Conservation (phyloP, 2,888 invertebrate genomes). For the Keiferia lycopersicella region DNA sequence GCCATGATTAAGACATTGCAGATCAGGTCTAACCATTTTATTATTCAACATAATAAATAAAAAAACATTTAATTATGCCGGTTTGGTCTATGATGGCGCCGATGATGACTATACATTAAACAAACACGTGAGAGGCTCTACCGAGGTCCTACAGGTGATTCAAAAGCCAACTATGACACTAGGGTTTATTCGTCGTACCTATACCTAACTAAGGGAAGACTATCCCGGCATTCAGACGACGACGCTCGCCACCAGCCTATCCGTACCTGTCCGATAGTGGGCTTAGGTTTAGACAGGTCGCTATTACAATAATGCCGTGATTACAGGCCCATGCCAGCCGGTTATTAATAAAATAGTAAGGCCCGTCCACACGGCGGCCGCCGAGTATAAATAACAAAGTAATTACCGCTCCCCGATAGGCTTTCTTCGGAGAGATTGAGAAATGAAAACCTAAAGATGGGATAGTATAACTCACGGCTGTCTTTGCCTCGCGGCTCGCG, state of each 20-base stretch:
- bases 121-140: no score
- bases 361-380: slow-evolving; percentile 59
- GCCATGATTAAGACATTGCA: no score
- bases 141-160: no score
- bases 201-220: no score
- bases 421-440: slow-evolving; percentile 63
- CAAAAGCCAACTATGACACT: no score
- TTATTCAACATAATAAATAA: no score
- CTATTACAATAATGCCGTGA: slow-evolving; percentile 69
- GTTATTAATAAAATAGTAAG: slow-evolving; percentile 70
- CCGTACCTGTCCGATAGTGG: slow-evolving; percentile 50
- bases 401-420: slow-evolving; percentile 63
- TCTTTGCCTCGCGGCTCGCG: slow-evolving; percentile 27
- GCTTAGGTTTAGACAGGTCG: slow-evolving; percentile 53
- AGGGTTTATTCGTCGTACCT: no score
- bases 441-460: slow-evolving; percentile 60
- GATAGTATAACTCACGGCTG: slow-evolving; percentile 43
- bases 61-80: no score
- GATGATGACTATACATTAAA: no score
- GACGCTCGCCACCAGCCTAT: slow-evolving; percentile 35
- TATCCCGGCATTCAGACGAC: slow-evolving; percentile 23
- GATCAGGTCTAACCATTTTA: no score
- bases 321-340: slow-evolving; percentile 55
- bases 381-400: slow-evolving; percentile 67
- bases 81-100: no score